Evolutionary conservation across 2,113 vertebrate species (phyloP).

Genomic region (Picathartes gymnocephalus): DNA sequence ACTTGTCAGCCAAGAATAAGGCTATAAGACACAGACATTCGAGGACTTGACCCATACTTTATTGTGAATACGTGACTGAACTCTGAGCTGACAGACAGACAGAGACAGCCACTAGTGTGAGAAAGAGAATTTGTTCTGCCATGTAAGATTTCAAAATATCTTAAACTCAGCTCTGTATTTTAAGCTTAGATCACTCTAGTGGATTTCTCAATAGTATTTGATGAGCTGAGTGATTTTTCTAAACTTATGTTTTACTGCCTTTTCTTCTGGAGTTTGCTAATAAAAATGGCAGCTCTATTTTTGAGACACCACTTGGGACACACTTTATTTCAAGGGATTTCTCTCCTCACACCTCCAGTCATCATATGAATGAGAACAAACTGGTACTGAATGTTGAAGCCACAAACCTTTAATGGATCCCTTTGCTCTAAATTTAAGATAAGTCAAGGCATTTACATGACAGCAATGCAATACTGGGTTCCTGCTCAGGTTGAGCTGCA

Average conservation of each 20-base stretch:
- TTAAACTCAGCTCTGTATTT: conserved; percentile 18
- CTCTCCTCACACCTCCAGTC: not conserved
- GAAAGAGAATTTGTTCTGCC: conserved; percentile 60
- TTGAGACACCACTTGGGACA: not conserved
- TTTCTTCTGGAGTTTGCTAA: not conserved
- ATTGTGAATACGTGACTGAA: conserved; percentile 55
- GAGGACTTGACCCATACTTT: conserved; percentile 57
- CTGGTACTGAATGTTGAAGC: not conserved
- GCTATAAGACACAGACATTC: conserved; percentile 43
- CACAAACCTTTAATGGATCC: not conserved
- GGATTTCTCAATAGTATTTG: not conserved
- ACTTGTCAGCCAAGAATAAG: conserved; percentile 56
- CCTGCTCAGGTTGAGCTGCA: not conserved
- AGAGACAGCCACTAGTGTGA: conserved; percentile 26
- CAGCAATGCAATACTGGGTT: not conserved
- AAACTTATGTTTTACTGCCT: not conserved
- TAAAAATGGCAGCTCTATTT: conserved; percentile 25
- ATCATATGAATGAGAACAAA: not conserved
- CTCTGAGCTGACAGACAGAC: conserved; percentile 54
- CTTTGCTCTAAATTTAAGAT: not conserved
- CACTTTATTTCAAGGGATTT: not conserved
- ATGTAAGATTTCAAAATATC: conserved; percentile 36
- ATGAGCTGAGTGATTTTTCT: not conserved
- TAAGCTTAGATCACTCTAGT: not conserved
- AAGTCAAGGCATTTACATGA: not conserved